Conservation (phyloP, 1,140 invertebrate species). For the Amyelois transitella region DNA sequence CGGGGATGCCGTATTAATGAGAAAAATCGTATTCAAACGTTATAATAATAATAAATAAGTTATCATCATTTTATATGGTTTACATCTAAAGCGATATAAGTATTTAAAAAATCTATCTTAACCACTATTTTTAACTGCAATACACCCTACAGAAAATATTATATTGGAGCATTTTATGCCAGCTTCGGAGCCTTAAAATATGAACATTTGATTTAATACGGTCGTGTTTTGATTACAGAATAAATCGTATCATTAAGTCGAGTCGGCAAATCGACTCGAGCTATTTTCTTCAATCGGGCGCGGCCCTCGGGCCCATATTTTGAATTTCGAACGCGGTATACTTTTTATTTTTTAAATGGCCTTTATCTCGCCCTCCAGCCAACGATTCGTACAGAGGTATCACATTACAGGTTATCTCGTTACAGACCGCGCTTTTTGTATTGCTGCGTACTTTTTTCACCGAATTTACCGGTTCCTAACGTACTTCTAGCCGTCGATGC, state of each 20-base stretch:
- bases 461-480: conserved; percentile 37
- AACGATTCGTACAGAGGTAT: conserved; percentile 41
- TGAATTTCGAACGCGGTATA: conserved; percentile 47
- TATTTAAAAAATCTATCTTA: too few species aligned
- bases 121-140: too few species aligned
- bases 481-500: conserved; percentile 10
- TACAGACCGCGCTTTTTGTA: conserved; percentile 33
- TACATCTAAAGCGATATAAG: too few species aligned
- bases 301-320: conserved; percentile 41
- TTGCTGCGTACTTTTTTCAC: conserved; percentile 31
- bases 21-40: background rate
- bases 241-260: conserved; percentile 16
- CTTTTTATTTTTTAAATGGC: conserved; percentile 51
- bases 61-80: too few species aligned
- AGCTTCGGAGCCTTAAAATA: background rate
- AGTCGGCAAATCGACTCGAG: conserved; percentile 13
- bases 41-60: too few species aligned
- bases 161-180: background rate
- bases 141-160: too few species aligned
- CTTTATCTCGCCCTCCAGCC: conserved; percentile 55
- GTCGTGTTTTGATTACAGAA: conserved; percentile 8
- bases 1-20: background rate
- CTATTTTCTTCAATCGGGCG: conserved; percentile 29
- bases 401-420: conserved; percentile 52
- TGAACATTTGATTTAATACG: background rate